Conservation (phyloP, 2,797 vertebrate species). For the Crocodylus rhombifer region DNA sequence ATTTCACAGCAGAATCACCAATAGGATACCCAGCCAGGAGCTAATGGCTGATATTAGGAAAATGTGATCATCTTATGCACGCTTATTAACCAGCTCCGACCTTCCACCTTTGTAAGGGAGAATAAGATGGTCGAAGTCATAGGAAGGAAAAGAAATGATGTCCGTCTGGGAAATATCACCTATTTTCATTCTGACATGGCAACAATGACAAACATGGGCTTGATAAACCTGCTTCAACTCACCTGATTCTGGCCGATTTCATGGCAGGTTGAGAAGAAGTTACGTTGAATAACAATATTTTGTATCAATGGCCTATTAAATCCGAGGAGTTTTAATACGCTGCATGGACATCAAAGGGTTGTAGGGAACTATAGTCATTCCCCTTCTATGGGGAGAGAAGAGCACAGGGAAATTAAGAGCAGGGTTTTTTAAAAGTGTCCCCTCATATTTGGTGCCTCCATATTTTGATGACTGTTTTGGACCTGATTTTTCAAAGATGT, state of each 20-base stretch:
- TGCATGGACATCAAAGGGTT: neutral
- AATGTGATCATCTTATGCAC: neutral
- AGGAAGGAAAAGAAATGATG: neutral
- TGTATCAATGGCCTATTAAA: neutral
- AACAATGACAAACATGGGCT: neutral
- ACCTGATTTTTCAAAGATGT: neutral
- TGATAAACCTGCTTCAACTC: neutral
- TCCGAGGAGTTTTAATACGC: neutral
- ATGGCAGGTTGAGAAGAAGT: neutral
- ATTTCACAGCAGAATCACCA: fast-evolving
- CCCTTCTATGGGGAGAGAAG: neutral
- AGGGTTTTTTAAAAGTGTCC: neutral
- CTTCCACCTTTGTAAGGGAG: neutral
- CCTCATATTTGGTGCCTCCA: neutral
- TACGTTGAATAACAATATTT: neutral
- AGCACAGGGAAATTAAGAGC: neutral
- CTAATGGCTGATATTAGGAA: fast-evolving
- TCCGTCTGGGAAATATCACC: neutral
- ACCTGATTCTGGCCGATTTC: neutral
- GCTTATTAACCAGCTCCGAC: neutral
- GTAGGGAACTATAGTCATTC: neutral
- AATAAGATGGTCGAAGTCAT: neutral
- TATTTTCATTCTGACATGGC: no score
- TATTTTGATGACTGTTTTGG: neutral
- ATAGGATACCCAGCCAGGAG: constrained; percentile 5